These are phyloP conservation scores for Phaenicophaeus curvirostris DNA, from an alignment of 2,797 vertebrate species.

Conservation along the genomic window DNA sequence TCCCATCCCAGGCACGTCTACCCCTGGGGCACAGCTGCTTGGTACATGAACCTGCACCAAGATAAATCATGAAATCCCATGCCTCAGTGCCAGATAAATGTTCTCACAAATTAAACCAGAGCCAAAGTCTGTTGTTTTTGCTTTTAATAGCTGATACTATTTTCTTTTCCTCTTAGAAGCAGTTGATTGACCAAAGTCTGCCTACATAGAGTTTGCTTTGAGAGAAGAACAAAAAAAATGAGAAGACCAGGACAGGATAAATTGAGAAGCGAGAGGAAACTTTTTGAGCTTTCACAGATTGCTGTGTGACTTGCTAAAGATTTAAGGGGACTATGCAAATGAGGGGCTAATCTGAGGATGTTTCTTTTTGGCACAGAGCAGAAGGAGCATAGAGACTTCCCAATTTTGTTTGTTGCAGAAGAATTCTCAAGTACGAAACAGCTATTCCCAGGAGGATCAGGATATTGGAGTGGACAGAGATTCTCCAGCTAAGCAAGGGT, in stretches of 20 bases:
- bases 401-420: background rate
- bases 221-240: background rate
- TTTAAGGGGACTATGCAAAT: background rate
- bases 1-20: background rate
- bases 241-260: background rate
- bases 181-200: background rate
- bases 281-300: background rate
- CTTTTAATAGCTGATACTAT: background rate
- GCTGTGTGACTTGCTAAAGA: background rate
- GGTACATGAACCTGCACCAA: background rate
- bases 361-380: background rate
- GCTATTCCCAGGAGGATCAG: background rate
- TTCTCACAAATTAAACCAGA: background rate
- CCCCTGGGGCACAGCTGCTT: fast-evolving
- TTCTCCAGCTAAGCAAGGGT: background rate
- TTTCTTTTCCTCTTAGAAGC: background rate
- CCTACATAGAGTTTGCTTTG: background rate
- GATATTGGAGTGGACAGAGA: background rate
- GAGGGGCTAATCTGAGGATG: background rate
- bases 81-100: background rate
- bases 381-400: background rate
- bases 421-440: background rate
- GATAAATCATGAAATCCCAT: background rate
- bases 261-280: background rate
- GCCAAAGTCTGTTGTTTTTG: background rate